Evolutionary conservation across 2,797 vertebrate genomes (phyloP).

Genomic region (Podargus strigoides): DNA sequence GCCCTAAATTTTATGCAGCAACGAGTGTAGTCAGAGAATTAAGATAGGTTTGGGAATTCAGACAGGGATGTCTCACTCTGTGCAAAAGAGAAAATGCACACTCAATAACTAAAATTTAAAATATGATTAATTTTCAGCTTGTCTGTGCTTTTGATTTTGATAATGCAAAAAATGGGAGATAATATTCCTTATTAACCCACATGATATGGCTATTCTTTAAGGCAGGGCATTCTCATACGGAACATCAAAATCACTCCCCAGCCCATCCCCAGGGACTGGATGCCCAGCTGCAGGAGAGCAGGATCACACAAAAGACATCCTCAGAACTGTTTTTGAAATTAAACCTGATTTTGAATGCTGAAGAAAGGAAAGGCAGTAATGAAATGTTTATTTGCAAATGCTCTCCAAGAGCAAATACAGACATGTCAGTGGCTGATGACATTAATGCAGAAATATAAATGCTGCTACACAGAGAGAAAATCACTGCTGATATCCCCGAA

Average conservation of each 20-base stretch:
- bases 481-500: not conserved
- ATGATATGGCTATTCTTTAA: not conserved
- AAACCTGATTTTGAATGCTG: not conserved
- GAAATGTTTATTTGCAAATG: not conserved
- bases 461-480: not conserved
- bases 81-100: not conserved
- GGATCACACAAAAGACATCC: not conserved
- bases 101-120: not conserved
- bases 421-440: accelerated
- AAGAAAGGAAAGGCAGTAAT: not conserved
- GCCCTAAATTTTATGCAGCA: not conserved
- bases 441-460: not conserved
- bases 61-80: not conserved
- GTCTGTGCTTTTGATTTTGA: not conserved
- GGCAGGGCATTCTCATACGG: accelerated
- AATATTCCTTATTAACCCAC: not conserved
- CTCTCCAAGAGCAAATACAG: not conserved
- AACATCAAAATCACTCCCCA: not conserved
- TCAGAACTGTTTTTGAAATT: not conserved
- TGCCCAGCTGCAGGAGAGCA: not conserved
- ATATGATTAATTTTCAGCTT: not conserved
- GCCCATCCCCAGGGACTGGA: not conserved
- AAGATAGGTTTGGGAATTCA: not conserved
- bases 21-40: not conserved
- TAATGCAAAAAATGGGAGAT: not conserved